Evolutionary conservation across 2,888 invertebrate genomes (phyloP), one percentile per base, ranked within the genome.

Genomic region (Erebia epiphron): DNA sequence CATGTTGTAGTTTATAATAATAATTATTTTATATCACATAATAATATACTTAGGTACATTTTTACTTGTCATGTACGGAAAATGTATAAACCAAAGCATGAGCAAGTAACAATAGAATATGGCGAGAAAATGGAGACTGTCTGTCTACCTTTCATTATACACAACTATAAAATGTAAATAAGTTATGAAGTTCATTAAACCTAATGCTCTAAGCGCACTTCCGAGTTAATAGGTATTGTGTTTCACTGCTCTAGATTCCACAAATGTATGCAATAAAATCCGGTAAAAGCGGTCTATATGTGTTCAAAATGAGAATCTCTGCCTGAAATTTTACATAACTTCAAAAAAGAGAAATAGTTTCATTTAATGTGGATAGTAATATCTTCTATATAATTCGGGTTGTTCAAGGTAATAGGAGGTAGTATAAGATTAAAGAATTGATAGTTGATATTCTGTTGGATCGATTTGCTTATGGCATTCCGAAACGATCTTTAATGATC

Each of bases 221-320:
- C 58, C 57, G 49, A 49, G 67, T 58, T 67, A 67, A 67, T 67
- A 67, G 67, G 58, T 58, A 67, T 67, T 67, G 67, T 67, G 58
- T 67, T 67, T 67, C 58, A 50, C 54, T 16, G 57, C 57, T 67
- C 67, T 49, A 67, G 67, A 67, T 49, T 67, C 67, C 57, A 49
- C n/a, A 67, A 67, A 67, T 67, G 67, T 58, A 49, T 16, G 67
- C 49, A 35, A 67, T 67, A 67, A 67, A 67, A 67, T 67, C 67
- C 58, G 26, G 57, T 67, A 49, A 58, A 67, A 50, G 67, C 58
- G 67, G 46, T 57, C 67, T 49, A 50, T 58, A 67, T n/a, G 26
- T 58, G 18, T 58, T n/a, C 49, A n/a, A 41, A 66, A 43, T 49
- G 58, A 49, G 26, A 58, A 58, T 67, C 58, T 35, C 35, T 21